Evolutionary conservation across 2,888 invertebrate genomes (phyloP).

Genomic region (Stegana nigrithorax): DNA sequence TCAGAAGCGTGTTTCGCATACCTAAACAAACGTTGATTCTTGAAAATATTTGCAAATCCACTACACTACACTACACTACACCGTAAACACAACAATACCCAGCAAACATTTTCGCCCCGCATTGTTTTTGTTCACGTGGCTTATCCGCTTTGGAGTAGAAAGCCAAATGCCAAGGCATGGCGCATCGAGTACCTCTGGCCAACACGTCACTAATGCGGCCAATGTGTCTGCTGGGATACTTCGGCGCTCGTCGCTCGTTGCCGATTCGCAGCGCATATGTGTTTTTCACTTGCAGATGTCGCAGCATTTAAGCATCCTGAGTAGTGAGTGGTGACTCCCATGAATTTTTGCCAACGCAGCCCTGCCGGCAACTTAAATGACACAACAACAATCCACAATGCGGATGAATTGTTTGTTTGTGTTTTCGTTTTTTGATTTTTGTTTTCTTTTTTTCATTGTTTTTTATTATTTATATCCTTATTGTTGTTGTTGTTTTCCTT

Average conservation of each 20-base stretch:
- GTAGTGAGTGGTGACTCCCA: too few relatives aligned
- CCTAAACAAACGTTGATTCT: slow-evolving; percentile 18
- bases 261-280: neutral
- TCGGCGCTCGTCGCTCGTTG: neutral
- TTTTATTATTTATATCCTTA: neutral
- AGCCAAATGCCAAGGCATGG: too few relatives aligned
- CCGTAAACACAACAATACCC: too few relatives aligned
- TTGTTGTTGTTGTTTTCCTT: slow-evolving; percentile 6
- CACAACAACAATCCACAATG: slow-evolving; percentile 12
- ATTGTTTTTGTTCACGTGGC: too few relatives aligned
- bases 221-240: neutral
- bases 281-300: neutral
- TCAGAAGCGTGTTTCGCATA: slow-evolving; percentile 31
- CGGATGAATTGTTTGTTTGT: neutral
- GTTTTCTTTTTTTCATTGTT: neutral
- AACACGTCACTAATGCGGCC: too few relatives aligned
- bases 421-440: neutral
- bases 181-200: too few relatives aligned
- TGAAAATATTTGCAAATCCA: too few relatives aligned
- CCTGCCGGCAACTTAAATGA: slow-evolving; percentile 11
- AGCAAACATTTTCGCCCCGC: too few relatives aligned
- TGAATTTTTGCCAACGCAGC: neutral
- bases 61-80: too few relatives aligned
- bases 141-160: too few relatives aligned
- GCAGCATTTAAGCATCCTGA: neutral